A percentile compares a stretch with the other conserved stretches of the same genome.
Conservation (phyloP, 2,888 invertebrate genomes). For the Leptopterna dolabrata region DNA sequence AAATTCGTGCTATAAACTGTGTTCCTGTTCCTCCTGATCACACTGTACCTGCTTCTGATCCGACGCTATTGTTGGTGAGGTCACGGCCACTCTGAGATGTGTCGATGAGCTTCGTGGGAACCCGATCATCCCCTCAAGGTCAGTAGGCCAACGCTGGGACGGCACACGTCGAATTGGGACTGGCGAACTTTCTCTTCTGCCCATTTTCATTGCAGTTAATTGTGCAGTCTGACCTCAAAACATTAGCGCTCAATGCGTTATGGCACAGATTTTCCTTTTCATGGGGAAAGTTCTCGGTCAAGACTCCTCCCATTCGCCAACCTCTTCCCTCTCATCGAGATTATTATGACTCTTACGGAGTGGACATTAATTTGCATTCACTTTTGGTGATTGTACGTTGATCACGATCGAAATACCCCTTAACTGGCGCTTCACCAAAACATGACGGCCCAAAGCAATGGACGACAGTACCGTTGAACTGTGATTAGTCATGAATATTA, state of each 20-base stretch:
- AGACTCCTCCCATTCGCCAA: background rate
- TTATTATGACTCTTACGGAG: too few relatives aligned
- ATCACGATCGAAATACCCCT: too few relatives aligned
- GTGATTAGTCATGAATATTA: too few relatives aligned
- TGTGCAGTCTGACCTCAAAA: slow-evolving; percentile 41
- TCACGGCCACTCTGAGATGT: background rate
- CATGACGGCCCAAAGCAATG: too few relatives aligned
- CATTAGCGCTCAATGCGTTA: slow-evolving; percentile 28
- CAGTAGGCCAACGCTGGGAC: slow-evolving; percentile 23
- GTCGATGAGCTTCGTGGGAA: background rate
- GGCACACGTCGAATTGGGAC: slow-evolving; percentile 35
- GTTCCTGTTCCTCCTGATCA: too few relatives aligned
- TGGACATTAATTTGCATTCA: too few relatives aligned
- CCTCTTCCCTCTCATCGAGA: too few relatives aligned
- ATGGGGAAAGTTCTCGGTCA: slow-evolving; percentile 23
- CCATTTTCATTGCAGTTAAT: slow-evolving; percentile 45
- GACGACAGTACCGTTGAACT: too few relatives aligned
- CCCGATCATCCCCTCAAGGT: slow-evolving; percentile 9
- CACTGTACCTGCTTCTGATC: too few relatives aligned
- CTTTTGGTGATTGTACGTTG: too few relatives aligned
- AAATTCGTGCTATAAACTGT: too few relatives aligned
- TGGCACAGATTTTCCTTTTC: slow-evolving; percentile 21
- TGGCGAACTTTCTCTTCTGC: slow-evolving; percentile 36
- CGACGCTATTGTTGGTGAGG: background rate
- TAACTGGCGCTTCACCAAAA: too few relatives aligned